phyloP scores from a whole-genome alignment of 2,888 invertebrate species.

The Mycogona germanica region DNA sequence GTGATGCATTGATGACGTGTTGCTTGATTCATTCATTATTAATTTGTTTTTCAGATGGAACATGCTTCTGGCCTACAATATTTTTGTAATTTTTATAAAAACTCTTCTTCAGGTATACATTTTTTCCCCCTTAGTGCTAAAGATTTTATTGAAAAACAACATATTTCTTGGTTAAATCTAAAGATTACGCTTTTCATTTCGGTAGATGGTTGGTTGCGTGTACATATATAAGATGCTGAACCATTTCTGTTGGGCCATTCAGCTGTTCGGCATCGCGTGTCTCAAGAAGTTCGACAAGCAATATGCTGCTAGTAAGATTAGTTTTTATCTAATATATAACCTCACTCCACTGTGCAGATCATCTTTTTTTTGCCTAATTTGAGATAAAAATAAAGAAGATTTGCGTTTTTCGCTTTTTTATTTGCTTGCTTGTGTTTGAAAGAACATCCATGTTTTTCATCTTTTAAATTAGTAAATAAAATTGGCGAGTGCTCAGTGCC shows the following conservation, averaged over 20 bases:
- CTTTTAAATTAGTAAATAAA: slow-evolving; percentile 9
- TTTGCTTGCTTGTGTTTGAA: background rate
- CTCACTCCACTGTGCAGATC: background rate
- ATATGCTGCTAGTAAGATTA: background rate
- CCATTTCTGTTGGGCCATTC: slow-evolving; percentile 53
- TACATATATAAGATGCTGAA: slow-evolving; percentile 46
- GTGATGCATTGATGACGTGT: too few relatives aligned
- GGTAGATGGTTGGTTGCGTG: slow-evolving; percentile 83
- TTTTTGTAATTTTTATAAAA: slow-evolving; percentile 77
- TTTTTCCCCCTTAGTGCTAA: background rate
- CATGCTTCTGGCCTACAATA: slow-evolving; percentile 74
- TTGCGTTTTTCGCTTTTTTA: background rate
- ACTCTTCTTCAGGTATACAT: slow-evolving; percentile 48
- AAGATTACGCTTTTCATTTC: slow-evolving; percentile 14
- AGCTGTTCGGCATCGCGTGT: slow-evolving; percentile 84
- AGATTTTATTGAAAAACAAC: slow-evolving; percentile 1
- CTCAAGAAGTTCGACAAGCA: slow-evolving; percentile 50
- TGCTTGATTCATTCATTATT: background rate
- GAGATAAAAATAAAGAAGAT: background rate
- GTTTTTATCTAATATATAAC: background rate
- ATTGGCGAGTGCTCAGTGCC: slow-evolving; percentile 50
- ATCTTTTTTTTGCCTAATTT: background rate
- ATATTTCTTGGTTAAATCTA: background rate
- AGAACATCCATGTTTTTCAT: background rate
- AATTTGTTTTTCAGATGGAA: slow-evolving; percentile 53